Evolutionary conservation across 2,113 vertebrate genomes (phyloP).

Genomic region (Jacana jacana): DNA sequence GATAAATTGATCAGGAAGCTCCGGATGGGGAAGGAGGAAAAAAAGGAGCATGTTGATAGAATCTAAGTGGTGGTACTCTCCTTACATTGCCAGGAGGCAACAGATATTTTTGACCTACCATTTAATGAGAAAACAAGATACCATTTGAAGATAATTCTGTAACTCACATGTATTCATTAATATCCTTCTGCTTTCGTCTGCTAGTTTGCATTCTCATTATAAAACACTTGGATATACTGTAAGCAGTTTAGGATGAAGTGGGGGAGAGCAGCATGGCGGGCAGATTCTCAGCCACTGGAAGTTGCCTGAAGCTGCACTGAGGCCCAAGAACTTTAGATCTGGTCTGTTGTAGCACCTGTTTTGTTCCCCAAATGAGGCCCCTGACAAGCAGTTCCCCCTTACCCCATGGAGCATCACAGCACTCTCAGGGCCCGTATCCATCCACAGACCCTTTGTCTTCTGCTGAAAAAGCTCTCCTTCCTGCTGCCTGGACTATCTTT

Average conservation of each 20-base stretch:
- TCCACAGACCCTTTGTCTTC: background rate
- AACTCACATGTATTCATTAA: background rate
- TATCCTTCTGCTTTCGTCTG: background rate
- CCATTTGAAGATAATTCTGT: background rate
- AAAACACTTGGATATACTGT: background rate
- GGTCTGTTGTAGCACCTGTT: background rate
- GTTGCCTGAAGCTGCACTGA: background rate
- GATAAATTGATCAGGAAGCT: background rate
- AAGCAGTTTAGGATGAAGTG: background rate
- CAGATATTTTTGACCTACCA: background rate
- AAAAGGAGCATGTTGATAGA: background rate
- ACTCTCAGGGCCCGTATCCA: background rate
- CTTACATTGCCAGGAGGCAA: background rate
- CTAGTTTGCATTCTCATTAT: background rate
- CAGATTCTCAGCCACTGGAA: background rate
- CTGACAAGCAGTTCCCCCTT: background rate
- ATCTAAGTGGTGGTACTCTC: background rate
- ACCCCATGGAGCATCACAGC: no score
- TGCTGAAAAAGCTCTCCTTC: background rate
- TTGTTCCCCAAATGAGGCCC: background rate
- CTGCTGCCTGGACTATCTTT: background rate
- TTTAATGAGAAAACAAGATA: background rate
- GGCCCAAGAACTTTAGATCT: background rate
- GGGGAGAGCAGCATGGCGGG: background rate
- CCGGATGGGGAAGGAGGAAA: fast-evolving